Evolutionary conservation across 1,140 invertebrate genomes (phyloP), one percentile per base, ranked within the genome.

Genomic region (Scaptomyza hsui): DNA sequence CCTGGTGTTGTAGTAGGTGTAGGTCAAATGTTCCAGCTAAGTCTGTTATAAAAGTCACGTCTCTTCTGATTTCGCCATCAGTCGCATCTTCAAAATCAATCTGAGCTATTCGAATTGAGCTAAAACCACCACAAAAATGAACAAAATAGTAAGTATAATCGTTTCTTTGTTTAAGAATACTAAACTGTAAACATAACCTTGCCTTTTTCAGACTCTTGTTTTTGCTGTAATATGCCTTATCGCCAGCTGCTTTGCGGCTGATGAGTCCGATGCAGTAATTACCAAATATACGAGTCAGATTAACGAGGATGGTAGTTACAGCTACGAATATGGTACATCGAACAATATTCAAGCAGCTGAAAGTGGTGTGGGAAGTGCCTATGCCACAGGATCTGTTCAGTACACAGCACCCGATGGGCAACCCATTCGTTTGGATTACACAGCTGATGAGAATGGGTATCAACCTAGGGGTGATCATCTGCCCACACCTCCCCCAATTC

Each of bases 401-500:
- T 91, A 91, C 12, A 75, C 44, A 5, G 92, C 89, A 7, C 89
- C 89, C n/a, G 92, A 93, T 78, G 92, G 93, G 3, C 82, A 91
- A 44, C 89, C 78, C 5, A 92, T 93, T 44, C 72, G 91, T 16
- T 71, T 94, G 9, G 90, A 92, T 6, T 97, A 97, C 92, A 94
- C 94, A 1, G 96, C 96, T 24, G 95, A 96, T 75, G 95, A 96
- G 82, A 94, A 95, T 67, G 95, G 95, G 15, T 97, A 96, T 92
- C 94, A 94, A 51, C 95, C 95, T 0, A 91, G 92, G 42, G 95
- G 95, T 7, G 93, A 93, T 5, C 95, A 96, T 86, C 91, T 96
- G 13, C 96, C 96, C 42, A 96, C 95, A 1, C 95, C 96, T 12
- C 95, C 96, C 29, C 90, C 93, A 94, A 97, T 92, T 97, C 97